phyloP scores from a whole-genome alignment of 2,797 vertebrate genomes.

The Sebastes hubbsi region DNA sequence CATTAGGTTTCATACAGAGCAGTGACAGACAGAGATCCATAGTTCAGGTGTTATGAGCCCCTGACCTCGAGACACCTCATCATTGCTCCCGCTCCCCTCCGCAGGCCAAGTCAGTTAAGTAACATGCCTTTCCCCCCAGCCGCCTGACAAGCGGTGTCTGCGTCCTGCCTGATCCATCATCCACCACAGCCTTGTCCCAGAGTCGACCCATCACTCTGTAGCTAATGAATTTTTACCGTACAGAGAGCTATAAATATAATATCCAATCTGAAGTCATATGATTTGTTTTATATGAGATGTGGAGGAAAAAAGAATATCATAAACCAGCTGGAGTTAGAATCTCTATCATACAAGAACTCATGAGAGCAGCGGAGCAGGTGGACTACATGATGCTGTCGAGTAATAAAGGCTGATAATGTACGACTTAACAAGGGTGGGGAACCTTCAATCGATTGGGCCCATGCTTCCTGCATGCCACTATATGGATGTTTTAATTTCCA shows the following conservation, averaged over 20 bases:
- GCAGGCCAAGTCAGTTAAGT: conserved; percentile 2
- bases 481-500: conserved; percentile 61
- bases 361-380: conserved; percentile 44
- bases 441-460: conserved; percentile 36
- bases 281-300: conserved; percentile 51
- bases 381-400: conserved; percentile 19
- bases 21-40: not conserved
- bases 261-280: conserved; percentile 31
- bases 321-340: conserved; percentile 16
- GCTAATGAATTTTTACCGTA: conserved; percentile 39
- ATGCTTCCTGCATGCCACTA: conserved; percentile 19
- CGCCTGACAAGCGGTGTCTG: conserved; percentile 30
- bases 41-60: conserved; percentile 6
- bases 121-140: conserved; percentile 8
- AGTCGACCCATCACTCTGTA: not conserved
- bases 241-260: conserved; percentile 43
- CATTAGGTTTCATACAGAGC: not conserved
- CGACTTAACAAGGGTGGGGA: conserved; percentile 30
- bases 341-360: conserved; percentile 1
- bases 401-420: conserved; percentile 35
- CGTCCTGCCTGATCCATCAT: conserved; percentile 54
- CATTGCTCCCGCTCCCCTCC: not conserved
- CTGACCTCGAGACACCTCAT: conserved; percentile 31
- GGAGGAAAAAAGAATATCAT: conserved; percentile 12
- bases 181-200: conserved; percentile 27